A percentile compares a stretch with the other conserved stretches of the same genome.
Conservation (phyloP, 1,140 invertebrate genomes). For the Leptinotarsa texana region DNA sequence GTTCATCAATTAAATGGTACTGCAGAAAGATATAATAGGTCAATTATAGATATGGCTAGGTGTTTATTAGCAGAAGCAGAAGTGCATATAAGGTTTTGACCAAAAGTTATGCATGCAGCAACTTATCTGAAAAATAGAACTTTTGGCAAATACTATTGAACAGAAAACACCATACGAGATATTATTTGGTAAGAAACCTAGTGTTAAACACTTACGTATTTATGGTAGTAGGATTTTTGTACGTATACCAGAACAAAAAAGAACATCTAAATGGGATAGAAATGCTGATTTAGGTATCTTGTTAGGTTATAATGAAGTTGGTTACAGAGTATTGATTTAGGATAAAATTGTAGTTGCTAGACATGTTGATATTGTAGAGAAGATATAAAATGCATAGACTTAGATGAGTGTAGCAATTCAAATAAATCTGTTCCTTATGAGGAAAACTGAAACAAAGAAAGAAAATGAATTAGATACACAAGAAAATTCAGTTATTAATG, state of each 20-base stretch:
- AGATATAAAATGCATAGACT: neutral
- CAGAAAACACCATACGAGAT: neutral
- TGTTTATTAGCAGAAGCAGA: slow-evolving; percentile 47
- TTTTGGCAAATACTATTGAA: slow-evolving; percentile 22
- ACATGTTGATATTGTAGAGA: neutral
- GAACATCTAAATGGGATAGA: neutral
- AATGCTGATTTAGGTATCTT: neutral
- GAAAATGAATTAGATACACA: too few relatives aligned
- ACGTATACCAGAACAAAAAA: slow-evolving; percentile 4
- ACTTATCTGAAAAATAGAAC: slow-evolving; percentile 49
- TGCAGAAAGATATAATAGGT: slow-evolving; percentile 53
- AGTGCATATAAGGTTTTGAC: slow-evolving; percentile 49
- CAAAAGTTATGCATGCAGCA: slow-evolving; percentile 41
- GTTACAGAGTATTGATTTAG: neutral
- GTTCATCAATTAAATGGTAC: slow-evolving; percentile 49
- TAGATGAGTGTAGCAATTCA: too few relatives aligned
- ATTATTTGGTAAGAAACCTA: slow-evolving; percentile 17
- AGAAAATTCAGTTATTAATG: too few relatives aligned
- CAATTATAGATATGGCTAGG: slow-evolving; percentile 39
- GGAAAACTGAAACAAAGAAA: too few relatives aligned
- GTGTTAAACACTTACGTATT: slow-evolving; percentile 17
- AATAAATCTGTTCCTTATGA: neutral
- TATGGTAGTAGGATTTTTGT: slow-evolving; percentile 29
- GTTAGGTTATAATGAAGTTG: neutral
- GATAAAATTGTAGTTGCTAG: neutral